Conservation (phyloP, 2,888 invertebrate species). For the Metellina segmentata region DNA sequence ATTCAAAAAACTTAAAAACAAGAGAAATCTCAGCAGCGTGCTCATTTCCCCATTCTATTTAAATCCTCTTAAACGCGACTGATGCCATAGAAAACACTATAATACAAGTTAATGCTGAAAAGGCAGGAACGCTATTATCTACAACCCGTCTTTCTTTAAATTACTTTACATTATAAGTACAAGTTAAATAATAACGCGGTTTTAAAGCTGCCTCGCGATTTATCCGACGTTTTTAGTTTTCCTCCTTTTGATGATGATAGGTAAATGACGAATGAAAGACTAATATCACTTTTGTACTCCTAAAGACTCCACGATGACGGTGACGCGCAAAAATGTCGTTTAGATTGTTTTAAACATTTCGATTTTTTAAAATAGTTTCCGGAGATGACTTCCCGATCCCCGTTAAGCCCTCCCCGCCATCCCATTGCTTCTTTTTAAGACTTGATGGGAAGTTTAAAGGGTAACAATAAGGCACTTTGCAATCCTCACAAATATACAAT, state of each 20-base stretch:
- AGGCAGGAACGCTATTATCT: constrained; percentile 73
- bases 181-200: constrained; percentile 53
- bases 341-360: constrained; percentile 45
- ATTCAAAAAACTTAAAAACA: constrained; percentile 23
- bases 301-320: constrained; percentile 53
- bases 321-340: constrained; percentile 49
- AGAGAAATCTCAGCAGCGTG: constrained; percentile 64
- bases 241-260: constrained; percentile 61
- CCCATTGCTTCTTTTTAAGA: constrained; percentile 28
- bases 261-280: constrained; percentile 75
- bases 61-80: constrained; percentile 61
- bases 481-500: constrained; percentile 66
- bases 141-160: constrained; percentile 66
- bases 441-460: constrained; percentile 71
- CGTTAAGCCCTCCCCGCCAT: constrained; percentile 59
- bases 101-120: constrained; percentile 74
- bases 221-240: constrained; percentile 36
- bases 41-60: constrained; percentile 52
- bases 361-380: constrained; percentile 69
- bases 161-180: constrained; percentile 76
- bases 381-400: constrained; percentile 50
- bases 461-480: constrained; percentile 76
- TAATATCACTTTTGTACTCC: constrained; percentile 76
- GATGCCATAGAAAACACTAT: constrained; percentile 72
- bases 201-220: constrained; percentile 73